A percentile compares a stretch with the other conserved stretches of the same genome.
phyloP scores from a whole-genome alignment of 2,113 vertebrate genomes.

The Gymnorhina tibicen region DNA sequence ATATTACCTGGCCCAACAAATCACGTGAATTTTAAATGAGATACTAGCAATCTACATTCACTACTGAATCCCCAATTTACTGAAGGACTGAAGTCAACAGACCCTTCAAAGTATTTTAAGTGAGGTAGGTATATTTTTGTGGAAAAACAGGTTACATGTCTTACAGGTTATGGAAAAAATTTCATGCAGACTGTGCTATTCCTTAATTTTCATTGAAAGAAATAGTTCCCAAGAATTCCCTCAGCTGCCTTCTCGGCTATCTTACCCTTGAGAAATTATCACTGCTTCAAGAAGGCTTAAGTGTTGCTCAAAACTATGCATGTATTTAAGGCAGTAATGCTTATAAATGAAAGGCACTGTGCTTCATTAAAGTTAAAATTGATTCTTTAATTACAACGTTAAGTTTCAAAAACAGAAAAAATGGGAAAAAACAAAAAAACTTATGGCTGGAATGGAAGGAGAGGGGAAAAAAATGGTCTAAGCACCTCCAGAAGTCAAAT shows the following conservation, averaged over 20 bases:
- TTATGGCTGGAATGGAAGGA: background rate
- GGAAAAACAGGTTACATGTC: background rate
- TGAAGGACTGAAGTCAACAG: background rate
- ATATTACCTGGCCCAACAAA: background rate
- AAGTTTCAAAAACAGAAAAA: background rate
- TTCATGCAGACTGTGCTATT: background rate
- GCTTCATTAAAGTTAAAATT: background rate
- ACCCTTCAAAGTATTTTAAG: background rate
- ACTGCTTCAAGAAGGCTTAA: background rate
- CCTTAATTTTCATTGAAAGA: background rate
- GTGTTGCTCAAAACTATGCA: background rate
- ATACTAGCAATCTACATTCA: background rate
- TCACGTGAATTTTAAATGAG: background rate
- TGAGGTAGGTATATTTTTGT: background rate
- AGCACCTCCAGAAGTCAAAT: background rate
- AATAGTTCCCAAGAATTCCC: background rate
- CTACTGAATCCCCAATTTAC: background rate
- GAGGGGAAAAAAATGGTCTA: background rate
- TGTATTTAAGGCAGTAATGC: background rate
- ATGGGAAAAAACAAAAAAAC: background rate
- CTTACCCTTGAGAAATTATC: background rate
- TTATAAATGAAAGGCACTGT: background rate
- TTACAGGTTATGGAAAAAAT: background rate
- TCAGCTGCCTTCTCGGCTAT: background rate
- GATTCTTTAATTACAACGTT: background rate